A percentile compares a stretch with the other conserved stretches of the same genome.
phyloP scores from a whole-genome alignment of 92 coral and sea anemone genomes.

The Phenganax stokvisi region DNA sequence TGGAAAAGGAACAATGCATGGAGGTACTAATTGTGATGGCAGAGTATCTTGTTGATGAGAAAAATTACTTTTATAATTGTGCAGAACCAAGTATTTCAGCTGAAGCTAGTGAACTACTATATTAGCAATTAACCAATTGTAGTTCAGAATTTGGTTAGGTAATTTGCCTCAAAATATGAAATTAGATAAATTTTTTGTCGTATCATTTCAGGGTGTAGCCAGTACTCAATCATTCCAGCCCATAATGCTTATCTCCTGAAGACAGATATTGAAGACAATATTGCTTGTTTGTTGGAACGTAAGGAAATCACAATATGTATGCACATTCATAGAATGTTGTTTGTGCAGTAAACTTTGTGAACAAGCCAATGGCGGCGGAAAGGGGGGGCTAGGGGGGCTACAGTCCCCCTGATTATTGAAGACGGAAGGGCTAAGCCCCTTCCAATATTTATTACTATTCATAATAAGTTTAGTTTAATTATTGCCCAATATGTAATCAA shows the following conservation, averaged over 20 bases:
- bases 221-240: constrained; percentile 71
- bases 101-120: background rate
- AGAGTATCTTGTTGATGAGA: too few species aligned
- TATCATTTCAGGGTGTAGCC: constrained; percentile 55
- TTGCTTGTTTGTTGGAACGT: constrained; percentile 74
- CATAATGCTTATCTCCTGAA: constrained; percentile 58
- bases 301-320: constrained; percentile 11
- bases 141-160: too few species aligned
- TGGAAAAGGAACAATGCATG: constrained; percentile 80
- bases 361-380: too few species aligned
- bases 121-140: too few species aligned
- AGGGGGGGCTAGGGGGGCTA: too few species aligned
- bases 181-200: background rate
- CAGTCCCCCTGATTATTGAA: too few species aligned
- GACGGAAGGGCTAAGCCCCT: too few species aligned
- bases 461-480: too few species aligned
- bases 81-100: background rate
- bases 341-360: background rate
- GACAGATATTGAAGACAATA: constrained; percentile 57
- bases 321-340: background rate
- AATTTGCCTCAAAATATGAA: too few species aligned
- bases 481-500: too few species aligned
- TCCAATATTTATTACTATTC: too few species aligned
- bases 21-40: constrained; percentile 40
- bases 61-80: too few species aligned